Evolutionary conservation across 2,888 invertebrate species (phyloP), one percentile per base, ranked within the genome.

Genomic region (Epinotia nisella): DNA sequence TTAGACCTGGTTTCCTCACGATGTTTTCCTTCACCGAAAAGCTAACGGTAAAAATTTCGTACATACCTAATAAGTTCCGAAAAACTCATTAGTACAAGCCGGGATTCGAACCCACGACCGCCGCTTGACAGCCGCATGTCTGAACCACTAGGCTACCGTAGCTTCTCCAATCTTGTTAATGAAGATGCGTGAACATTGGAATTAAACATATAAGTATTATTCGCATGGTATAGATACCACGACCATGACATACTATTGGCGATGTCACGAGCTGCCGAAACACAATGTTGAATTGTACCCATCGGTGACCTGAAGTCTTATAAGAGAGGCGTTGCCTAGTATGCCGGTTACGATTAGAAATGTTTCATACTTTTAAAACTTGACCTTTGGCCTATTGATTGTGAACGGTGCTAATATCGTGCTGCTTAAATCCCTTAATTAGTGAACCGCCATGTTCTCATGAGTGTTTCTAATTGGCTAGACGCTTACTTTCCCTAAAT

Each of bases 281-380:
- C n/a, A 49, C n/a, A 49, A 13, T 49, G 7, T n/a, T n/a, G n/a
- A n/a, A 49, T 49, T 4, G 21, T 10, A 21, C 1, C 51, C 17
- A n/a, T 49, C 56, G 17, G 3, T 62, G 49, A 49, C 45, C 55
- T 59, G 67, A 72, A 72, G 67, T 49, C 49, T 17, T 72, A 61
- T 21, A 67, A 67, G n/a, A 11, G 21, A 41, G 21, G 29, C 45
- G 24, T 2, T 64, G 15, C 58, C 59, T 59, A 19, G 39, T 11
- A 59, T 39, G 39, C 5, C 7, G 17, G 39, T 29, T 49, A 49
- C 39, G 21, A 58, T 67, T 67, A 55, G 39, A 29, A 41, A 58
- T 41, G 17, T 45, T 45, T 24, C 56, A 41, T 45, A n/a, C 21
- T 58, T 39, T 67, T 17, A 58, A 58, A 19, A 21, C 39, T 21